Evolutionary conservation across 2,113 vertebrate species (phyloP).

Genomic region (Clarias batrachus): DNA sequence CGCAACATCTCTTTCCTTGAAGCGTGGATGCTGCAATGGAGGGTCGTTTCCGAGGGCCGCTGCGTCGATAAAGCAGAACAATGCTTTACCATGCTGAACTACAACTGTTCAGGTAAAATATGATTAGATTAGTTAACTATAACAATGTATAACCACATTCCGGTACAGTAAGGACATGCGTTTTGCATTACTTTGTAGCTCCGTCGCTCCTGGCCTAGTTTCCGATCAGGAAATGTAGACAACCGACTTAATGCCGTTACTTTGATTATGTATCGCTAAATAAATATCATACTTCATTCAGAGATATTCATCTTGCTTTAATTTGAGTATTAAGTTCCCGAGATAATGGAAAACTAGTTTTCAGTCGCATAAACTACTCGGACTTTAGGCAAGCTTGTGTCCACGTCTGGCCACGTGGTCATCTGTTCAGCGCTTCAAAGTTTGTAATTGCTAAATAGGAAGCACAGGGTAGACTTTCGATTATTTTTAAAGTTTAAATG

Average conservation of each 20-base stretch:
- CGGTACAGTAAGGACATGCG: background rate
- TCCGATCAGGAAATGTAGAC: background rate
- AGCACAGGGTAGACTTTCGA: background rate
- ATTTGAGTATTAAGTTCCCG: background rate
- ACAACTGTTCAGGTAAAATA: slow-evolving; percentile 21
- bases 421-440: background rate
- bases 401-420: slow-evolving; percentile 31
- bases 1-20: slow-evolving; percentile 8
- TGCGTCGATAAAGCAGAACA: background rate
- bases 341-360: background rate
- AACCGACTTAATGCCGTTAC: background rate
- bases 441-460: too few relatives aligned
- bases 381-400: background rate
- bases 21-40: background rate
- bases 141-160: background rate
- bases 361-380: background rate
- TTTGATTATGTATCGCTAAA: background rate
- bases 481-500: background rate
- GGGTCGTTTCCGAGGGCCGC: background rate
- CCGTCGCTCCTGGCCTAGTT: background rate
- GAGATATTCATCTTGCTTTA: too few relatives aligned
- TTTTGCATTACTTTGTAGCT: background rate
- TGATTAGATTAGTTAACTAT: background rate
- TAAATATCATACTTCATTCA: background rate
- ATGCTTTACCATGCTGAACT: background rate